These are phyloP conservation scores for Ricordea florida DNA, from an alignment of 92 coral and sea anemone genomes.

Conservation along the genomic window DNA sequence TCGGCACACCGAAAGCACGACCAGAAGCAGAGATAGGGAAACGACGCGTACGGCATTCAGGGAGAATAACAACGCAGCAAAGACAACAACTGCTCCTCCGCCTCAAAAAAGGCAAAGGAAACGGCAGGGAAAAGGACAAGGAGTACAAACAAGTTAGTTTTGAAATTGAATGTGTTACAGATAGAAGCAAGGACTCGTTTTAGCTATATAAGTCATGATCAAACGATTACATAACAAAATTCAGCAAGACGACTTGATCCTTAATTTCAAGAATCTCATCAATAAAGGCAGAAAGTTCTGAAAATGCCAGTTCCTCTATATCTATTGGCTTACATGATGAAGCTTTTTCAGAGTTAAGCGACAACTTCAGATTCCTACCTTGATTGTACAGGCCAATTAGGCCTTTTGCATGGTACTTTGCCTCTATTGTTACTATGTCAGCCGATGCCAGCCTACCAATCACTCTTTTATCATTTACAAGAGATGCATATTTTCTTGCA, in stretches of 20 bases:
- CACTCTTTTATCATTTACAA: conserved; percentile 47
- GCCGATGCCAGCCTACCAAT: conserved; percentile 53
- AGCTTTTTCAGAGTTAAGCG: neutral
- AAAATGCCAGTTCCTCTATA: conserved; percentile 59
- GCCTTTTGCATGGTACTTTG: conserved; percentile 58
- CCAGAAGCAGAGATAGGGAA: too few relatives aligned
- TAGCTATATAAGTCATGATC: too few relatives aligned
- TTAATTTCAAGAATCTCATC: conserved; percentile 41
- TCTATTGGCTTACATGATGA: conserved; percentile 30
- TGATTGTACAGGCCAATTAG: conserved; percentile 47
- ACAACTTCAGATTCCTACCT: conserved; percentile 32
- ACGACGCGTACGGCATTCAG: too few relatives aligned
- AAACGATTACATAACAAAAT: too few relatives aligned
- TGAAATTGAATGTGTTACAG: too few relatives aligned
- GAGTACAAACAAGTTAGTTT: too few relatives aligned
- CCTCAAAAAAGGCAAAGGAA: too few relatives aligned
- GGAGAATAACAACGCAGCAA: too few relatives aligned
- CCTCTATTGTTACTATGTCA: conserved; percentile 54
- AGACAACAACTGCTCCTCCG: too few relatives aligned
- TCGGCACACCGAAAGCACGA: too few relatives aligned
- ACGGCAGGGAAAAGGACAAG: too few relatives aligned
- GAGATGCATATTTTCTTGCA: conserved; percentile 44
- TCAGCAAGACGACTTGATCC: conserved; percentile 31
- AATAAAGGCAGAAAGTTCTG: conserved; percentile 50
- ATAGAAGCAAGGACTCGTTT: too few relatives aligned